These are phyloP conservation scores for Biston stratarius DNA, from an alignment of 2,888 invertebrate species.

Conservation along the genomic window DNA sequence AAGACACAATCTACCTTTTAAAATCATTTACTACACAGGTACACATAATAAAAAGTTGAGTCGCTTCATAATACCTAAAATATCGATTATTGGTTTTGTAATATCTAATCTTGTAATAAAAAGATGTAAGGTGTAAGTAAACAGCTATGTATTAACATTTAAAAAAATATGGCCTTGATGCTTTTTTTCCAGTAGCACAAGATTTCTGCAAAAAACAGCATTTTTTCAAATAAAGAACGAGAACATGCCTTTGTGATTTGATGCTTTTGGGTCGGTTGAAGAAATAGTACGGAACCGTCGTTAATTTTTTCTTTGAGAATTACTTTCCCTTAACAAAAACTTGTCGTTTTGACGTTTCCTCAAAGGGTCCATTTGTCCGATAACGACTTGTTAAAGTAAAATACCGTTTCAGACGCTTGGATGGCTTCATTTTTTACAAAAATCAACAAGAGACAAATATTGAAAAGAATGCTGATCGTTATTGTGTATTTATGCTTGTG, in stretches of 20 bases:
- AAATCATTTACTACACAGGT: too few relatives aligned
- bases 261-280: not conserved
- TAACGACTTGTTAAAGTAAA: constrained; percentile 4
- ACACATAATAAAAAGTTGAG: not conserved
- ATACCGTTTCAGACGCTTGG: constrained; percentile 9
- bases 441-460: not conserved
- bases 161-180: too few relatives aligned
- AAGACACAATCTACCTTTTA: too few relatives aligned
- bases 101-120: too few relatives aligned
- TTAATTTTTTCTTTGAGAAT: not conserved
- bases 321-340: constrained; percentile 13
- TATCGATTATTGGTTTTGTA: too few relatives aligned
- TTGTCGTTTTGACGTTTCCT: constrained; percentile 10
- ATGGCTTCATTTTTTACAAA: not conserved
- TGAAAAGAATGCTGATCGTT: not conserved
- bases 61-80: not conserved
- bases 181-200: too few relatives aligned
- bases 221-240: too few relatives aligned
- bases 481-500: too few relatives aligned
- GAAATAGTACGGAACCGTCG: not conserved
- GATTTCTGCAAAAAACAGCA: too few relatives aligned
- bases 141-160: too few relatives aligned
- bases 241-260: too few relatives aligned
- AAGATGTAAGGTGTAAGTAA: too few relatives aligned
- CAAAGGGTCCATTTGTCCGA: constrained; percentile 18